Evolutionary conservation across 1,140 invertebrate genomes (phyloP), one percentile per base, ranked within the genome.

Genomic region (Heliothis virescens): DNA sequence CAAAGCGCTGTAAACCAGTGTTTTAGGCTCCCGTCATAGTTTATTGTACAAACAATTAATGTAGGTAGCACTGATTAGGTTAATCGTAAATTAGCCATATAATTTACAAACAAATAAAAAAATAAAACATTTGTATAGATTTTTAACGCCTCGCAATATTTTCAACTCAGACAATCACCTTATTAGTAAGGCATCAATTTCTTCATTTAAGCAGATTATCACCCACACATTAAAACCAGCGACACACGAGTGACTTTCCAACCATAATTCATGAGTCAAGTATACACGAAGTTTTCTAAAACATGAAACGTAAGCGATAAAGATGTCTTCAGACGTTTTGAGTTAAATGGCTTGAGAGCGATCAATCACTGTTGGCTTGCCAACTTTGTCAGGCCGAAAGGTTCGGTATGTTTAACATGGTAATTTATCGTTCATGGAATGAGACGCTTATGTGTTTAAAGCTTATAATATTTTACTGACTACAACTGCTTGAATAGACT

Each of bases 231-330:
- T 4, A 63, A 65, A 76, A 48, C 26, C 47, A 13, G 26, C 53
- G 60, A 76, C 63, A 63, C 21, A 65, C 60, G 62, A 65, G 74
- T 63, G 74, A 76, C 74, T 50, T 76, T 76, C 53, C 65, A 76
- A 76, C 63, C 59, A 76, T 76, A 63, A 76, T 76, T 62, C 60
- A 65, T 65, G 60, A 52, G 48, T 52, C 29, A 29, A 48, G 18
- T 47, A 18, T 59, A 53, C 9, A 21, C 60, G 48, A 69, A 69
- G 16, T 69, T 69, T 69, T 69, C 65, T 69, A 69, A 69, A 69
- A 69, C 65, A 52, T 52, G 65, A 69, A 76, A 76, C 60, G 60
- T 26, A 11, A 76, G 59, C 74, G 60, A 76, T 76, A 76, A 62
- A 76, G 74, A 62, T 63, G 57, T 76, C 60, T 65, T 34, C 47